Conservation (phyloP, 2,797 vertebrate genomes). For the Acipenser ruthenus region DNA sequence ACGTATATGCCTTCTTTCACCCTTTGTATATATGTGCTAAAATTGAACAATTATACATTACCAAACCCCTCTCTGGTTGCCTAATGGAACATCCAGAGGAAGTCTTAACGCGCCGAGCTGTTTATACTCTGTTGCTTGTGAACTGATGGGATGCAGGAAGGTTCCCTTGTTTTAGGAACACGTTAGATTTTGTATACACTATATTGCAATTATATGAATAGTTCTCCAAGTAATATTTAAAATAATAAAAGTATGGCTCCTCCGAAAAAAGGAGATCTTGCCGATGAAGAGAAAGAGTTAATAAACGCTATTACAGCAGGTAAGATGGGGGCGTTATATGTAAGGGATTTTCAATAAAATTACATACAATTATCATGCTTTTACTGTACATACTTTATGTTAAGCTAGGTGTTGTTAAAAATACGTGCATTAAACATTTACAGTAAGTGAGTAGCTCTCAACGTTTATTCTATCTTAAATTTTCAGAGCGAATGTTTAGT, state of each 20-base stretch:
- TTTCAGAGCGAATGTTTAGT: slow-evolving; percentile 28
- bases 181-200: no score
- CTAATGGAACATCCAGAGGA: background rate
- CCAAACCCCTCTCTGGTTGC: background rate
- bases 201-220: no score
- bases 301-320: slow-evolving; percentile 79
- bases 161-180: no score
- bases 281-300: slow-evolving; percentile 72
- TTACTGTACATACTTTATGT: background rate
- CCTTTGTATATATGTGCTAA: background rate
- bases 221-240: no score
- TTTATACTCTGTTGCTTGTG: background rate
- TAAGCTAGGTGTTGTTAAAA: background rate
- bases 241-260: slow-evolving; percentile 60
- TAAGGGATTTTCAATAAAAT: background rate
- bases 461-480: background rate
- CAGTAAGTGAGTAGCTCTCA: background rate
- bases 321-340: slow-evolving; percentile 40
- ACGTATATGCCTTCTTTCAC: background rate
- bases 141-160: background rate
- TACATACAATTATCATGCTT: background rate
- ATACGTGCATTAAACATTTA: background rate
- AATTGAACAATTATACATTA: background rate
- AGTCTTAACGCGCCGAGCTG: background rate
- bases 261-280: slow-evolving; percentile 73